phyloP scores from a whole-genome alignment of 2,888 invertebrate species.

The Chorisops tibialis region DNA sequence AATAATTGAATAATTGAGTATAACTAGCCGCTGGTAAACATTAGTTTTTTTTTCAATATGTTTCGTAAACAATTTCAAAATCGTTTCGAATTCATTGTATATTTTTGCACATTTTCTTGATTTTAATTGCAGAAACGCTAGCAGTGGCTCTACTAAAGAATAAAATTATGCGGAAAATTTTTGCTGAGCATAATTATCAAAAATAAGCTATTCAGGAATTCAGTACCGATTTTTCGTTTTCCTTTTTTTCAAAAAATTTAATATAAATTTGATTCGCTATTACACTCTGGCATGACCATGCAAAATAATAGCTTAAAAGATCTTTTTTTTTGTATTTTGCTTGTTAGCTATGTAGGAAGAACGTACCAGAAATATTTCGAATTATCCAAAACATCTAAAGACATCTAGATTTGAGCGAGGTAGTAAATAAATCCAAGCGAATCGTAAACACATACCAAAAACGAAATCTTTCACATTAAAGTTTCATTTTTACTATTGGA shows the following conservation, averaged over 20 bases:
- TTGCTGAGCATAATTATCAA: too few species aligned
- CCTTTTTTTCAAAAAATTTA: too few species aligned
- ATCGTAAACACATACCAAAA: neutral
- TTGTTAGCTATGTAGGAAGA: too few species aligned
- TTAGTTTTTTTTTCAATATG: neutral
- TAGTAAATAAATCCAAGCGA: constrained; percentile 14
- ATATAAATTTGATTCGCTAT: neutral
- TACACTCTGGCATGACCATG: neutral
- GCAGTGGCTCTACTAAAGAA: too few species aligned
- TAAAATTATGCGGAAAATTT: too few species aligned
- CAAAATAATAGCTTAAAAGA: neutral
- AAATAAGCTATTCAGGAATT: too few species aligned
- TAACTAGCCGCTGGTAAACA: constrained; percentile 3
- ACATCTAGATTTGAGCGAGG: constrained; percentile 9
- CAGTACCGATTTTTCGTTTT: too few species aligned
- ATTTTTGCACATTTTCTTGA: too few species aligned
- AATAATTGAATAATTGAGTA: too few species aligned
- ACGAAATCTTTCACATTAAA: constrained; percentile 21
- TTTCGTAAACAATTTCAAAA: neutral
- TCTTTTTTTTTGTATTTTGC: too few species aligned
- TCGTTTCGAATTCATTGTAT: neutral
- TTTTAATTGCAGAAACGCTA: too few species aligned
- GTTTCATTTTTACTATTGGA: constrained; percentile 24
- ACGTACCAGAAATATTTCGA: constrained; percentile 15
- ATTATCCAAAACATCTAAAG: constrained; percentile 10